Conservation (phyloP, 2,888 invertebrate species). For the Mythimna ferrago region DNA sequence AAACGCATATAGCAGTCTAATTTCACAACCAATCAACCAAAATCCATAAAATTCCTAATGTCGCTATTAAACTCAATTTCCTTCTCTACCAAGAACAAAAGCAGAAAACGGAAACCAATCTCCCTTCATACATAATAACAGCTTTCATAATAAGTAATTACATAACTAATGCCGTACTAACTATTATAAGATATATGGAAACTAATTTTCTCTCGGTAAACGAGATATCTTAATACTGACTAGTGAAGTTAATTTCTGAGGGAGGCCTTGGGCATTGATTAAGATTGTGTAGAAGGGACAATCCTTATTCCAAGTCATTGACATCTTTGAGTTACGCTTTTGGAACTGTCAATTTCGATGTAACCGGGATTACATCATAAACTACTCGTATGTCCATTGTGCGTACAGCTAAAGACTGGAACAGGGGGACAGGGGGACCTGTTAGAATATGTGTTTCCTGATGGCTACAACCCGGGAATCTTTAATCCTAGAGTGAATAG, state of each 20-base stretch:
- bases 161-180: constrained; percentile 47
- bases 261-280: constrained; percentile 2
- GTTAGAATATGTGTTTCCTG: no score
- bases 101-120: constrained; percentile 17
- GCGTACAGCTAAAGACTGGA: no score
- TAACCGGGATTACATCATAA: no score
- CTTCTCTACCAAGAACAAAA: neutral
- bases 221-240: constrained; percentile 63
- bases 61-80: no score
- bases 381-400: no score
- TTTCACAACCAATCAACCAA: no score
- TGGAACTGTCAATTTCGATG: no score
- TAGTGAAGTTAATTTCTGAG: constrained; percentile 56
- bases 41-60: neutral
- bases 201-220: constrained; percentile 63
- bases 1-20: no score
- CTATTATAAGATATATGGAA: constrained; percentile 56
- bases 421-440: no score
- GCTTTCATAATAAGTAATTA: constrained; percentile 49
- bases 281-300: neutral
- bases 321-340: neutral
- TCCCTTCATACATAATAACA: constrained; percentile 13
- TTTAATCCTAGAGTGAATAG: no score
- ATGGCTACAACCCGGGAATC: no score
- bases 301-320: neutral